Conservation (phyloP, 2,888 invertebrate genomes). For the Troides oblongomaculatus region DNA sequence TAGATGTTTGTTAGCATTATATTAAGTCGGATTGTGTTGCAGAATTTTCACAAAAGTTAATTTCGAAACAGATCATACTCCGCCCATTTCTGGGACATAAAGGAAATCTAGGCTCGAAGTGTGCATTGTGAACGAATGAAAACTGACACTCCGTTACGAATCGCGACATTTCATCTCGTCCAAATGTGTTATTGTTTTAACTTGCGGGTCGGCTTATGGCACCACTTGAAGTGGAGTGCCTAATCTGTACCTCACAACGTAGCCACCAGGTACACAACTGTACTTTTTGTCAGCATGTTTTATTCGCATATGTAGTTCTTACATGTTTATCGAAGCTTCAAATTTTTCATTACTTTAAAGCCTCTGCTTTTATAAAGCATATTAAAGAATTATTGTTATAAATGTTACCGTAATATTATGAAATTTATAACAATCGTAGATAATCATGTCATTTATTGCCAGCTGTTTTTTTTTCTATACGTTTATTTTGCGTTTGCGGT, state of each 20-base stretch:
- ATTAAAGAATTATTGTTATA: too few species aligned
- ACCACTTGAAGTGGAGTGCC: constrained; percentile 22
- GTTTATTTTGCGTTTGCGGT: too few species aligned
- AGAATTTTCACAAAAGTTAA: constrained; percentile 12
- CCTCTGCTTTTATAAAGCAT: too few species aligned
- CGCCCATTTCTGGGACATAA: constrained; percentile 16
- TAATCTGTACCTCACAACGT: constrained; percentile 9
- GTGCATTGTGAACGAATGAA: constrained; percentile 30
- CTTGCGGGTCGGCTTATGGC: constrained; percentile 52
- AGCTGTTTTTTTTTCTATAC: too few species aligned
- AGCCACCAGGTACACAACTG: constrained; percentile 16
- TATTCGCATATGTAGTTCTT: too few species aligned
- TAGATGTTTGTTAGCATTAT: neutral
- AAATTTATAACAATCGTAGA: too few species aligned
- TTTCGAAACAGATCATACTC: constrained; percentile 20
- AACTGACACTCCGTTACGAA: constrained; percentile 41
- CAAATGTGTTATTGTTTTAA: constrained; percentile 71
- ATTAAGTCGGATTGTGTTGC: neutral
- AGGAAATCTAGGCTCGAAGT: constrained; percentile 35
- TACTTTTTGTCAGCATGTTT: constrained; percentile 11
- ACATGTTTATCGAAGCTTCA: too few species aligned
- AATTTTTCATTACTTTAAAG: too few species aligned
- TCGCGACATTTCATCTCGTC: constrained; percentile 51
- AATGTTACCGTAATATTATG: too few species aligned
- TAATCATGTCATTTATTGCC: too few species aligned